Conservation (phyloP, 2,113 vertebrate genomes). For the Machaerirhynchus nigripectus region DNA sequence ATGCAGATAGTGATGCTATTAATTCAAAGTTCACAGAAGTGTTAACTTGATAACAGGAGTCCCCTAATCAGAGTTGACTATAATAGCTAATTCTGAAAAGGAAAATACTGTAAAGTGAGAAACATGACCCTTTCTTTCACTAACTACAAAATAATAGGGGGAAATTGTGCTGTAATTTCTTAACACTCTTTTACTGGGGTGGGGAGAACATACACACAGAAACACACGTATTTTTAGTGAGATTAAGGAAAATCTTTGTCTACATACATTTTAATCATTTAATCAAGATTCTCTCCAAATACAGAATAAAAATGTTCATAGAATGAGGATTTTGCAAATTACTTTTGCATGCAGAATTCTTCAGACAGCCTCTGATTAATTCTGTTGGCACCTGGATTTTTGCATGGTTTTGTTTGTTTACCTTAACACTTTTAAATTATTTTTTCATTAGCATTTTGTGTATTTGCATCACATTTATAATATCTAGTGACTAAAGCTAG, state of each 20-base stretch:
- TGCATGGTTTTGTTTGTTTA: not conserved
- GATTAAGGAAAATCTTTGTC: not conserved
- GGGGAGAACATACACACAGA: not conserved
- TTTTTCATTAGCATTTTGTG: not conserved
- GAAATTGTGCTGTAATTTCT: not conserved
- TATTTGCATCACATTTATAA: not conserved
- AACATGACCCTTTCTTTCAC: not conserved
- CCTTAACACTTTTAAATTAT: not conserved
- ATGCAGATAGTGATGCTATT: not conserved
- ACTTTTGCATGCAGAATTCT: not conserved
- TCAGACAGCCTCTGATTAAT: not conserved
- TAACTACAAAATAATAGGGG: not conserved
- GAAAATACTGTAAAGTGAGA: not conserved
- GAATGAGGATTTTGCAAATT: not conserved
- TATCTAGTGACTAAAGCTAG: not conserved
- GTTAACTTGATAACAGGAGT: not conserved
- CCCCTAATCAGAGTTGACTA: not conserved
- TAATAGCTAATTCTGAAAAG: not conserved
- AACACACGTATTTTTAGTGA: rapidly evolving
- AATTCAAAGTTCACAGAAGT: not conserved
- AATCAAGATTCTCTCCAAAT: not conserved
- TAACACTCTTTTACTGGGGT: not conserved
- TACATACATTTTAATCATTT: not conserved
- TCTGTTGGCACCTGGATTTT: not conserved
- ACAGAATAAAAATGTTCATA: not conserved